Evolutionary conservation across 2,113 vertebrate species (phyloP).

Genomic region (Taurulus bubalis): DNA sequence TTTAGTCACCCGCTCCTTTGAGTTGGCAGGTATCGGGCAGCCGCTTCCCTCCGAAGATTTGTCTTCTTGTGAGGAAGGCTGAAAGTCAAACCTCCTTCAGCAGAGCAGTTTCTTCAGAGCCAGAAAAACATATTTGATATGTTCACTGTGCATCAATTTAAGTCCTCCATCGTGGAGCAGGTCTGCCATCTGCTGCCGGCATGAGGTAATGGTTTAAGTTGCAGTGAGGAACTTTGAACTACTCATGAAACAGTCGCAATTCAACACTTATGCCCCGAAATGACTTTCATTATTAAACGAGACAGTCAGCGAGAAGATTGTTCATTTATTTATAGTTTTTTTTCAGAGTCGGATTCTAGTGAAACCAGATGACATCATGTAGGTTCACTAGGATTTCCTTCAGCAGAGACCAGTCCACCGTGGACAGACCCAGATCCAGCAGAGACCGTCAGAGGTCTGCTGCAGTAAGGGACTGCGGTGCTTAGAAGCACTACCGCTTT

Average conservation of each 20-base stretch:
- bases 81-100: slow-evolving; percentile 8
- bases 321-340: too few species aligned
- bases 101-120: slow-evolving; percentile 26
- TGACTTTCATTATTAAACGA: neutral
- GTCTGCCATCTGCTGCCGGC: slow-evolving; percentile 64
- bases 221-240: neutral
- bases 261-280: neutral
- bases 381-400: too few species aligned
- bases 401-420: too few species aligned
- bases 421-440: too few species aligned
- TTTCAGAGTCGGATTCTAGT: too few species aligned
- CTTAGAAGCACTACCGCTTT: neutral
- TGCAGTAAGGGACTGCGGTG: neutral
- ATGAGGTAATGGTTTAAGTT: too few species aligned
- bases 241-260: neutral
- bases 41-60: neutral
- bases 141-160: neutral
- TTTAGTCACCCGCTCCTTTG: slow-evolving; percentile 38
- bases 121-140: slow-evolving; percentile 3
- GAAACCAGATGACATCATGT: too few species aligned
- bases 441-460: too few species aligned
- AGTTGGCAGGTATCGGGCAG: slow-evolving; percentile 10
- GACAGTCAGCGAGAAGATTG: neutral
- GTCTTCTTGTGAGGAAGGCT: neutral
- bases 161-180: slow-evolving; percentile 12